These are phyloP conservation scores for Neocrepidodera transversa DNA, from an alignment of 2,888 invertebrate genomes.

Conservation along the genomic window DNA sequence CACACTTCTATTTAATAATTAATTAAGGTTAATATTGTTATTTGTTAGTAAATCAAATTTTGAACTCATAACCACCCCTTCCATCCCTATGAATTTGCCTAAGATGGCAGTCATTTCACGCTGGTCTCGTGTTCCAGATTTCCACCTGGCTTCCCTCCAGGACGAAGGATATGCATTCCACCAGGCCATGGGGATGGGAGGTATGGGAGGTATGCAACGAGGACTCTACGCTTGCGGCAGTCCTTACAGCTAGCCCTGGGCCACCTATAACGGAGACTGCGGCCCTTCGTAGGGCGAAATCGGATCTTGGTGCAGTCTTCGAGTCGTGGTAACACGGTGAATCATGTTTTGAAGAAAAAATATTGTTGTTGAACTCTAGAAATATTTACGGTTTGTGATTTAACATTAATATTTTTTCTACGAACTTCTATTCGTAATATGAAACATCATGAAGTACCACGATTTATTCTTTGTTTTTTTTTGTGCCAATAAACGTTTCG, in stretches of 20 bases:
- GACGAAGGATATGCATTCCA: conserved; percentile 64
- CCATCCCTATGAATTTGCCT: conserved; percentile 32
- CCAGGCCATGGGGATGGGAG: conserved; percentile 64
- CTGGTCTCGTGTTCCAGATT: conserved; percentile 59
- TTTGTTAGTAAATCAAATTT: too few relatives aligned
- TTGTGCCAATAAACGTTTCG: conserved; percentile 53
- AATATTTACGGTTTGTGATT: not conserved
- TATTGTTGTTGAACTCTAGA: conserved; percentile 3
- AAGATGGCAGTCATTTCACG: conserved; percentile 11
- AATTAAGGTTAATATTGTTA: too few relatives aligned
- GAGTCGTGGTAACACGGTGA: conserved; percentile 56
- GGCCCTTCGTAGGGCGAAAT: conserved; percentile 59
- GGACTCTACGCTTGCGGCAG: conserved; percentile 63
- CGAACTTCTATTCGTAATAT: too few relatives aligned
- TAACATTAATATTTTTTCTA: too few relatives aligned
- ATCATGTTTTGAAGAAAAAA: conserved; percentile 35
- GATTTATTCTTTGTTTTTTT: conserved; percentile 44
- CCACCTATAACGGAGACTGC: conserved; percentile 63
- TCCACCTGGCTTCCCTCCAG: conserved; percentile 63
- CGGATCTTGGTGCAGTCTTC: conserved; percentile 59
- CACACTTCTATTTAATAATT: too few relatives aligned
- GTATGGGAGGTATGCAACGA: conserved; percentile 63
- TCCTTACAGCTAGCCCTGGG: conserved; percentile 65
- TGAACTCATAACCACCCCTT: conserved; percentile 20
- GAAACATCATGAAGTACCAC: conserved; percentile 47